These are phyloP conservation scores for Larimichthys crocea DNA, from an alignment of 2,113 vertebrate species.

Conservation along the genomic window DNA sequence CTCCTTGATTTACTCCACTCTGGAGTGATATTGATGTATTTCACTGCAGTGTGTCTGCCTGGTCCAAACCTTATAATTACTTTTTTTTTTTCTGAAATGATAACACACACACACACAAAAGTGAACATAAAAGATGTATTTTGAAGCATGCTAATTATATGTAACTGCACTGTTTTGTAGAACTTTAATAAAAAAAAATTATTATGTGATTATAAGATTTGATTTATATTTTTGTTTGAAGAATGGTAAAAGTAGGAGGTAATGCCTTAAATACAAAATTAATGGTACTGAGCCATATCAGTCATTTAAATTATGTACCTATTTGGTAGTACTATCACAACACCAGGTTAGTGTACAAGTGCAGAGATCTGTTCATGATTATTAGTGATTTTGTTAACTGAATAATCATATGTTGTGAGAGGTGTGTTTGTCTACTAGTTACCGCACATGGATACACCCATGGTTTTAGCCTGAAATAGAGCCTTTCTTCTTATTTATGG, in stretches of 20 bases:
- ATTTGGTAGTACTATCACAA: too few species aligned
- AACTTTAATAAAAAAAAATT: not conserved
- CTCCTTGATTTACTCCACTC: slow-evolving; percentile 55
- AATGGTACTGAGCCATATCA: not conserved
- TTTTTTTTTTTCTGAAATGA: not conserved
- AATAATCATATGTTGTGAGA: too few species aligned
- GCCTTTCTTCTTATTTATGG: too few species aligned
- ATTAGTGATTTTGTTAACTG: too few species aligned
- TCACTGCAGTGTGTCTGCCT: not conserved
- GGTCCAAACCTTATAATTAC: not conserved
- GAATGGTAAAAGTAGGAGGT: not conserved
- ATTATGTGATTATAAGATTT: not conserved
- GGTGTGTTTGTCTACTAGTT: too few species aligned
- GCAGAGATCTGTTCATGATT: too few species aligned
- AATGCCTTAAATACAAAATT: not conserved
- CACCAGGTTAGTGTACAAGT: too few species aligned
- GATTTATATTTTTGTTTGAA: not conserved
- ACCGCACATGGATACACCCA: too few species aligned
- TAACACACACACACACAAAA: not conserved
- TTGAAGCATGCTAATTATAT: not conserved
- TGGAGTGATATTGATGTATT: not conserved
- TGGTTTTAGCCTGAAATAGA: too few species aligned
- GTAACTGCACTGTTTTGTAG: not conserved
- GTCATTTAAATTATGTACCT: too few species aligned
- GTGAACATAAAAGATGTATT: not conserved